phyloP scores from a whole-genome alignment of 2,797 vertebrate genomes.

The Aplochiton taeniatus region DNA sequence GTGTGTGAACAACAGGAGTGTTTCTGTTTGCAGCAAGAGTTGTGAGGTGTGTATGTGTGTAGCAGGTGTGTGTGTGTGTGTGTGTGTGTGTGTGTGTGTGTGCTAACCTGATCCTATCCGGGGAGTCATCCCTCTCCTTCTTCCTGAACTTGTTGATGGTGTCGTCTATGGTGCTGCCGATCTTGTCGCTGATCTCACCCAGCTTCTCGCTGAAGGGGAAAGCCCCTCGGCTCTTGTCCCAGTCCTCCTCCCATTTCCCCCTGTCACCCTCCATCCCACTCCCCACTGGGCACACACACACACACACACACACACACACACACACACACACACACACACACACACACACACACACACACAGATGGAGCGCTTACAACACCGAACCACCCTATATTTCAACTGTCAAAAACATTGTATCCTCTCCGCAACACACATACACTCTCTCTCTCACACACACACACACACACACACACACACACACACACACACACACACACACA shows the following conservation, averaged over 20 bases:
- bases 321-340: too few relatives aligned
- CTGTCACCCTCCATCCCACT: constrained; percentile 81
- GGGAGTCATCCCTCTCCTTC: constrained; percentile 96
- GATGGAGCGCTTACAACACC: too few relatives aligned
- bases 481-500: too few relatives aligned
- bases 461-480: too few relatives aligned
- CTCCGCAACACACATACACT: too few relatives aligned
- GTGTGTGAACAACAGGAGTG: too few relatives aligned
- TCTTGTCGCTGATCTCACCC: constrained; percentile 97
- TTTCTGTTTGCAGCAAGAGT: too few relatives aligned
- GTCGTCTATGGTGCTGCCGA: constrained; percentile 97
- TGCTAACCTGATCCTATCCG: constrained; percentile 90
- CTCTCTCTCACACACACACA: too few relatives aligned
- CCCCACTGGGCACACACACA: not conserved
- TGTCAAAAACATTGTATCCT: too few relatives aligned
- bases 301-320: constrained; percentile 5
- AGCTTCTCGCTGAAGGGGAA: constrained; percentile 98
- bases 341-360: too few relatives aligned
- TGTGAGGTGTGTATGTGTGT: not conserved
- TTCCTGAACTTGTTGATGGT: constrained; percentile 98
- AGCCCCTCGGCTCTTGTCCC: constrained; percentile 91
- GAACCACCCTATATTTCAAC: too few relatives aligned
- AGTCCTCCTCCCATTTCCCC: constrained; percentile 98
- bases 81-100: not conserved
- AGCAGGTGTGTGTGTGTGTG: not conserved